Evolutionary conservation across 1,140 invertebrate species (phyloP).

Genomic region (Drosophila tani): DNA sequence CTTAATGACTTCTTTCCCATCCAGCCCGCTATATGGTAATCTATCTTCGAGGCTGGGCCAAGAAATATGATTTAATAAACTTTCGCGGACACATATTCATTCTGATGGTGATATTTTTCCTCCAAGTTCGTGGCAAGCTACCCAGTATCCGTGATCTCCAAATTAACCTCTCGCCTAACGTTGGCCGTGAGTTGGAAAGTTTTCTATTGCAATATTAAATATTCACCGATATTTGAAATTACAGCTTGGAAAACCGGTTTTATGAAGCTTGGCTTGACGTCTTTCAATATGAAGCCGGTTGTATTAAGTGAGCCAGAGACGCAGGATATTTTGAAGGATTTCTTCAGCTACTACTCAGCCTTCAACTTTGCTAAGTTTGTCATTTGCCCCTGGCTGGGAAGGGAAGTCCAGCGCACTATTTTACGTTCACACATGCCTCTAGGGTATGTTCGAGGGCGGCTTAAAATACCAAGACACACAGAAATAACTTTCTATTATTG

Average conservation of each 20-base stretch:
- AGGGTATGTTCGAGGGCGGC: conserved; percentile 1
- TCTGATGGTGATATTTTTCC: conserved; percentile 43
- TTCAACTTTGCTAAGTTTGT: conserved; percentile 9
- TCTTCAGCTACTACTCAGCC: conserved; percentile 27
- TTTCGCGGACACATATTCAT: conserved; percentile 45
- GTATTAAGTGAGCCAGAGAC: not conserved
- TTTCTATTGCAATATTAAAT: not conserved
- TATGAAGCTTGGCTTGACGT: not conserved
- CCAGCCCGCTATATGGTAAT: conserved; percentile 57
- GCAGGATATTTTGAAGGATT: not conserved
- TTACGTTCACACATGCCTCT: not conserved
- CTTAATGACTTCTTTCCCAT: not conserved
- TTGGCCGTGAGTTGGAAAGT: conserved; percentile 24
- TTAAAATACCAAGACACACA: not conserved
- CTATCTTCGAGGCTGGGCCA: conserved; percentile 36
- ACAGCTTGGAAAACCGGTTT: conserved; percentile 28
- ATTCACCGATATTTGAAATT: not conserved
- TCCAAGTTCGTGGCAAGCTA: conserved; percentile 29
- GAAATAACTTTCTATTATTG: not conserved
- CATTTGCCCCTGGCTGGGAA: conserved; percentile 41
- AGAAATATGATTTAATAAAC: not conserved
- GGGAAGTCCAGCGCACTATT: not conserved
- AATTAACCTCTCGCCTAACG: not conserved
- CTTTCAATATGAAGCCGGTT: conserved; percentile 19
- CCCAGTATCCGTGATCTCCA: conserved; percentile 30